These are phyloP conservation scores for Podilymbus podiceps DNA, from an alignment of 2,113 vertebrate genomes.

Conservation along the genomic window DNA sequence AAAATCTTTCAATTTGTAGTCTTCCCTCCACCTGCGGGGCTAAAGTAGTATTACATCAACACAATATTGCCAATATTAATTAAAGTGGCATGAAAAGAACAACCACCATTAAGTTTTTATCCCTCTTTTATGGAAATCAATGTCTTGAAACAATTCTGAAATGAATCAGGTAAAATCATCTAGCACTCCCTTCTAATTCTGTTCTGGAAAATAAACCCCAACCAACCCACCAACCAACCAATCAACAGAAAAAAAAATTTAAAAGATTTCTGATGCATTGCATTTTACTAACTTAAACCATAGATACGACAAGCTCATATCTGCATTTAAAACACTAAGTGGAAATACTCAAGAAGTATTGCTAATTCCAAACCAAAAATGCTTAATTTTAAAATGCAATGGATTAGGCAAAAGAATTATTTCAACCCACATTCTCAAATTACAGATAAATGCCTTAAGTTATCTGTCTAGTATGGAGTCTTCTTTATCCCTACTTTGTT, in stretches of 20 bases:
- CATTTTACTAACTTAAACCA: neutral
- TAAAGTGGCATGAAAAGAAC: neutral
- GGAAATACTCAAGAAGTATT: neutral
- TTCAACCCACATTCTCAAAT: neutral
- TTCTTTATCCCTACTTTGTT: neutral
- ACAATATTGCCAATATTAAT: neutral
- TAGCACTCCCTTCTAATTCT: neutral
- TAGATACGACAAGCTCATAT: neutral
- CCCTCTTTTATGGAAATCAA: neutral
- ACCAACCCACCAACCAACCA: too few relatives aligned
- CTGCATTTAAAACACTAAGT: neutral
- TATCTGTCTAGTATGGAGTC: neutral
- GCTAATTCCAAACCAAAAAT: neutral
- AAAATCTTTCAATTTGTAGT: slow-evolving; percentile 69
- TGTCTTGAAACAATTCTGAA: neutral
- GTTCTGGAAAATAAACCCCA: neutral
- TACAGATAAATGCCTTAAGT: neutral
- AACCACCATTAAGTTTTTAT: neutral
- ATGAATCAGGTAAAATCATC: neutral
- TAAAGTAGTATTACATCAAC: slow-evolving; percentile 67
- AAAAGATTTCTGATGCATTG: neutral
- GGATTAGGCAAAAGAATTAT: neutral
- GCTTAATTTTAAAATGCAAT: neutral
- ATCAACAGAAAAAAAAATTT: neutral
- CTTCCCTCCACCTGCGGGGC: slow-evolving; percentile 69